phyloP scores from a whole-genome alignment of 2,113 vertebrate species.

The Erpornis zantholeuca region DNA sequence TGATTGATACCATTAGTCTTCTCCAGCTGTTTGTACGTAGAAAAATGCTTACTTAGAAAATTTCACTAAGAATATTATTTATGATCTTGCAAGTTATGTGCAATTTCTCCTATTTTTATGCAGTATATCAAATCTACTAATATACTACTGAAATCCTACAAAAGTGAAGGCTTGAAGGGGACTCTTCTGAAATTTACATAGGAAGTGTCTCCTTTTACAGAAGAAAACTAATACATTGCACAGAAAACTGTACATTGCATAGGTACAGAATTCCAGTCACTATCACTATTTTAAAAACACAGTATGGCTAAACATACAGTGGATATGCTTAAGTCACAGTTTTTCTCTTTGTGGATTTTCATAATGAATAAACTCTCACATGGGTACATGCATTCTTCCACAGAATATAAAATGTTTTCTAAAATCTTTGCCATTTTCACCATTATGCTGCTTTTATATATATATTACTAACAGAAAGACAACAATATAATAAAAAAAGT shows the following conservation, averaged over 20 bases:
- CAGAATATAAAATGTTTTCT: not conserved
- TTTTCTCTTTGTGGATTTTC: not conserved
- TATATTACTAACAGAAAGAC: not conserved
- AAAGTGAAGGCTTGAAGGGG: not conserved
- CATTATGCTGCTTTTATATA: not conserved
- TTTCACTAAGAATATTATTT: not conserved
- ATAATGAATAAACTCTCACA: not conserved
- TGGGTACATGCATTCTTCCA: accelerated
- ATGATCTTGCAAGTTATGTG: not conserved
- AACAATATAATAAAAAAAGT: not conserved
- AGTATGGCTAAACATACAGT: not conserved
- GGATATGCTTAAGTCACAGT: not conserved
- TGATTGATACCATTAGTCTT: not conserved
- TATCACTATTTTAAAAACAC: not conserved
- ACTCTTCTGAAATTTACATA: not conserved
- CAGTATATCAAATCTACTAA: not conserved
- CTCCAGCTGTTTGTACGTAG: not conserved
- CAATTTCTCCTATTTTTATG: not conserved
- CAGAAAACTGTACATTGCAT: not conserved
- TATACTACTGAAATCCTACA: not conserved
- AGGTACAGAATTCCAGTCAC: not conserved
- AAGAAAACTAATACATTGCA: not conserved
- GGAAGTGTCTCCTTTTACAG: not conserved
- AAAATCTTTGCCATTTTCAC: not conserved
- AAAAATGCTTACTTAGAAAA: not conserved